Evolutionary conservation across 2,888 invertebrate genomes (phyloP).

Genomic region (Mythimna ferrago): DNA sequence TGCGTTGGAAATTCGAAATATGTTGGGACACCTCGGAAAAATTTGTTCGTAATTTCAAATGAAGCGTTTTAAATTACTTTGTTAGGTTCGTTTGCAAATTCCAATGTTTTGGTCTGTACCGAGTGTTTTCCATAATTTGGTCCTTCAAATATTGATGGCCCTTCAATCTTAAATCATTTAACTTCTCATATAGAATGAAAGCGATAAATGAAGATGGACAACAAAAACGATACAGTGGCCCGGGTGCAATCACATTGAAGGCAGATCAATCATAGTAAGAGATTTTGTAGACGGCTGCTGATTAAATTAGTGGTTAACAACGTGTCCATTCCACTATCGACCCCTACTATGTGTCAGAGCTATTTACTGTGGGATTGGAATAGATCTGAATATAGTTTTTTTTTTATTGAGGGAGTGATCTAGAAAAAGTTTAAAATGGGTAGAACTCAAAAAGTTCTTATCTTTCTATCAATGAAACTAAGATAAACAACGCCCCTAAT

Average conservation of each 20-base stretch:
- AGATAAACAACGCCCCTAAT: conserved; percentile 18
- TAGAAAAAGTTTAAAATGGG: not conserved
- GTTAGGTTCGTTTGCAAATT: conserved; percentile 40
- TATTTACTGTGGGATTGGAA: not conserved
- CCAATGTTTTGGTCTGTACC: conserved; percentile 14
- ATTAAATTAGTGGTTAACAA: conserved; percentile 63
- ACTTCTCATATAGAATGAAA: not conserved
- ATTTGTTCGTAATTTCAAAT: conserved; percentile 54
- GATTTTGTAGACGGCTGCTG: conserved; percentile 52
- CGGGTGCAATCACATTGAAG: conserved; percentile 37
- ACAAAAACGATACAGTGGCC: conserved; percentile 24
- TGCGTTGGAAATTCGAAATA: conserved; percentile 68
- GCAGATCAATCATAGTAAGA: conserved; percentile 53
- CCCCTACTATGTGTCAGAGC: conserved; percentile 34
- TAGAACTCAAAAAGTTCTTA: not conserved
- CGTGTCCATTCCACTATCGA: conserved; percentile 44
- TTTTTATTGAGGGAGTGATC: not conserved
- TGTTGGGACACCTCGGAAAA: conserved; percentile 54
- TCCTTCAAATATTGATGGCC: not conserved
- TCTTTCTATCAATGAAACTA: conserved; percentile 3
- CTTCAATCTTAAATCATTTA: not conserved
- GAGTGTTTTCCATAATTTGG: not conserved
- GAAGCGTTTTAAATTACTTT: conserved; percentile 42
- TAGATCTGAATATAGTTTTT: not conserved
- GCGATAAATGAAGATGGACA: conserved; percentile 25